Evolutionary conservation across 92 coral and sea anemone genomes (phyloP).

Genomic region (Paragorgia papillata): DNA sequence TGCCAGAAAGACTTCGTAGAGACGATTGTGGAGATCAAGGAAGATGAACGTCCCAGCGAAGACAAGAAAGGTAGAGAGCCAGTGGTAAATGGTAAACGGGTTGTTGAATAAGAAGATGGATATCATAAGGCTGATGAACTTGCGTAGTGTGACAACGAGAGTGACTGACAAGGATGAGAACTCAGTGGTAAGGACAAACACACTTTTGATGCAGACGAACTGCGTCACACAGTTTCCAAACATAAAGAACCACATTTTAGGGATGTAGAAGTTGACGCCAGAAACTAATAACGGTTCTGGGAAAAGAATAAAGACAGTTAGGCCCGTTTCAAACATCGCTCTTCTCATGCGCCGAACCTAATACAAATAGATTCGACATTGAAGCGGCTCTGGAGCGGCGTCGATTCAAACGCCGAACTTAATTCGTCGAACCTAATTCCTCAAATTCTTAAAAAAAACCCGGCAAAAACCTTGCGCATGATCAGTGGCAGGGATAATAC

Average conservation of each 20-base stretch:
- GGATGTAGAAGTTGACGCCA: slow-evolving; percentile 62
- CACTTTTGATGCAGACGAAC: slow-evolving; percentile 87
- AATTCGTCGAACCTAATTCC: no score
- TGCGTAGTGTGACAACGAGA: slow-evolving; percentile 89
- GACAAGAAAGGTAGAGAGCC: slow-evolving; percentile 82
- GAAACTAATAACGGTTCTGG: slow-evolving; percentile 69
- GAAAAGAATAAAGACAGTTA: slow-evolving; percentile 7
- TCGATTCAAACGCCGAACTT: no score
- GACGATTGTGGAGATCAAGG: slow-evolving; percentile 76
- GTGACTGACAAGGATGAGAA: slow-evolving; percentile 94
- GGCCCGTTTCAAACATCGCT: no score
- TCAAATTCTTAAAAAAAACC: no score
- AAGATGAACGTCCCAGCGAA: slow-evolving; percentile 88
- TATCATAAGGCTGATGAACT: slow-evolving; percentile 84
- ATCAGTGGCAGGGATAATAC: no score
- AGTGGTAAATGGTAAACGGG: slow-evolving; percentile 87
- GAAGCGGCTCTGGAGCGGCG: no score
- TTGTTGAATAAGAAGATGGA: slow-evolving; percentile 82
- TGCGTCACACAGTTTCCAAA: slow-evolving; percentile 89
- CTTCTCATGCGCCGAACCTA: no score
- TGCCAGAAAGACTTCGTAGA: slow-evolving; percentile 48
- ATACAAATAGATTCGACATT: no score
- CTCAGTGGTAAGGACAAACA: slow-evolving; percentile 90
- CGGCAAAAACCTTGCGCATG: no score
- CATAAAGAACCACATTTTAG: slow-evolving; percentile 88